Evolutionary conservation across 37 sponge, comb jelly and placozoan genomes (phyloP).

Genomic region (Halichondria panicea): DNA sequence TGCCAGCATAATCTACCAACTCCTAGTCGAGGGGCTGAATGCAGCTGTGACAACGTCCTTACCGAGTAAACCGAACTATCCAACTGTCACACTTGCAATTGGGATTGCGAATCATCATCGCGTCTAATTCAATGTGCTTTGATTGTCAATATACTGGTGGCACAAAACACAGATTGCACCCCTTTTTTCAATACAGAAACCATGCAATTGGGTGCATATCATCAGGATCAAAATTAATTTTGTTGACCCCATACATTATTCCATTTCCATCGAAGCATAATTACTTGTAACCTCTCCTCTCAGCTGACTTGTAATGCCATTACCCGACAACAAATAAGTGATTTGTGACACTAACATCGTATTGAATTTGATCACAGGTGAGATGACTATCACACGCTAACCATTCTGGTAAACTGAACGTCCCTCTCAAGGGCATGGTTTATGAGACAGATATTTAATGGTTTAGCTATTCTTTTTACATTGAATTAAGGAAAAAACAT

Average conservation of each 20-base stretch:
- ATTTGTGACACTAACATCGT: not conserved
- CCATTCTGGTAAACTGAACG: conserved; percentile 50
- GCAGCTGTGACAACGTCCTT: conserved; percentile 14
- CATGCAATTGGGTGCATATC: conserved; percentile 34
- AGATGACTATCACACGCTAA: conserved; percentile 28
- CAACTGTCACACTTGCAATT: conserved; percentile 30
- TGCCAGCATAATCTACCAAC: too few species aligned
- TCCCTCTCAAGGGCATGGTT: conserved; percentile 48
- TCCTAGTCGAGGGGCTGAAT: conserved; percentile 11
- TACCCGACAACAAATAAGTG: conserved; percentile 16
- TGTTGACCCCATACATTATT: not conserved
- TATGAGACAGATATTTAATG: too few species aligned
- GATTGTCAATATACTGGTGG: not conserved
- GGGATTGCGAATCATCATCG: not conserved
- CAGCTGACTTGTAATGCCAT: conserved; percentile 32
- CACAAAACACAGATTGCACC: not conserved
- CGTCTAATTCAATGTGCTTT: not conserved
- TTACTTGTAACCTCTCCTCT: conserved; percentile 36
- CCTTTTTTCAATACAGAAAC: conserved; percentile 27
- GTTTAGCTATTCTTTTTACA: too few species aligned
- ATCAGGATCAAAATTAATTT: not conserved
- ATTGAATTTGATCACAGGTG: conserved; percentile 33
- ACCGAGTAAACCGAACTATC: conserved; percentile 54
- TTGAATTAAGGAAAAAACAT: too few species aligned
- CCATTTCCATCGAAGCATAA: conserved; percentile 3